Percentiles rank a stretch among this genome's conserved stretches.
phyloP scores from a whole-genome alignment of 1,140 invertebrate species.

The Penaeus japonicus region DNA sequence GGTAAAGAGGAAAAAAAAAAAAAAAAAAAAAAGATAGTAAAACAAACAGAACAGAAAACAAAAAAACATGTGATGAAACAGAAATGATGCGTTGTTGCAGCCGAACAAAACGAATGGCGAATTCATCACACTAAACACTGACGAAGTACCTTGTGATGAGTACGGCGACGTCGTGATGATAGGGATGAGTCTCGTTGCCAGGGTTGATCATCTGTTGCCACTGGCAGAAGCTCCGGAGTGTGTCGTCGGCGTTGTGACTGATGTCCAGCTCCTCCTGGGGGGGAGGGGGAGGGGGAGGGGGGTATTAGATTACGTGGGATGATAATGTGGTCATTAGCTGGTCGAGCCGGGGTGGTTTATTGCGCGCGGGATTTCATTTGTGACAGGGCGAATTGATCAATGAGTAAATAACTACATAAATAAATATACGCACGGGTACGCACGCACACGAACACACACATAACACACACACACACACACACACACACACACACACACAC shows the following conservation, averaged over 20 bases:
- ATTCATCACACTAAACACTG: not conserved
- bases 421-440: not conserved
- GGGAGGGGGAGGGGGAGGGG: not conserved
- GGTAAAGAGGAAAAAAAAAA: not conserved
- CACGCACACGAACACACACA: not conserved
- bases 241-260: constrained; percentile 81
- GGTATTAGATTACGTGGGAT: not conserved
- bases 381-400: not conserved
- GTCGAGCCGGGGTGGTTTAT: not conserved
- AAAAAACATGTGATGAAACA: not conserved
- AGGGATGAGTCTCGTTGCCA: constrained; percentile 78
- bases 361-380: no score
- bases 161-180: constrained; percentile 93
- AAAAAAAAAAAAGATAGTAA: no score
- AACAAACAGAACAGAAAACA: no score
- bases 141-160: constrained; percentile 79
- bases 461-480: no score
- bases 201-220: constrained; percentile 85
- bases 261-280: constrained; percentile 76
- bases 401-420: not conserved
- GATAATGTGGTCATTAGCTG: not conserved
- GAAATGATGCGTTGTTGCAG: not conserved
- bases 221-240: constrained; percentile 84
- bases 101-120: no score
- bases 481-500: no score